phyloP scores from a whole-genome alignment of 2,888 invertebrate species.

The Sussaba pulchella region DNA sequence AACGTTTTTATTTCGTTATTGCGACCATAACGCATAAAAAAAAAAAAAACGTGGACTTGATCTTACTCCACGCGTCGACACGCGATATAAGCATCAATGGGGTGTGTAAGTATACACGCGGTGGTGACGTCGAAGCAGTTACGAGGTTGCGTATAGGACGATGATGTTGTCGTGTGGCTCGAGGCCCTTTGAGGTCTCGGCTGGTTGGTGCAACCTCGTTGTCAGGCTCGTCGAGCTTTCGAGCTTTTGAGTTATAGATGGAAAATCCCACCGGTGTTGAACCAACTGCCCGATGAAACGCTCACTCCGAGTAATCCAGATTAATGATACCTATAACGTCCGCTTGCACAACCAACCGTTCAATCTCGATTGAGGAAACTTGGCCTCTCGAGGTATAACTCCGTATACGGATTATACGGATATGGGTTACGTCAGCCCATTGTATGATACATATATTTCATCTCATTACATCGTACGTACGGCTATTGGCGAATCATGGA shows the following conservation, averaged over 20 bases:
- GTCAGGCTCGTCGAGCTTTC: constrained; percentile 18
- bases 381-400: neutral
- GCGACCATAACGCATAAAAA: neutral
- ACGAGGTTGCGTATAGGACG: neutral
- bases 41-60: too few relatives aligned
- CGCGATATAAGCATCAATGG: constrained; percentile 14
- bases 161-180: constrained; percentile 36
- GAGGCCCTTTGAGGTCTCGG: constrained; percentile 46
- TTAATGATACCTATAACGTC: constrained; percentile 58
- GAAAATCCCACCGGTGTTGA: constrained; percentile 48
- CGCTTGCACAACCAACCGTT: constrained; percentile 33
- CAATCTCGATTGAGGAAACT: constrained; percentile 60
- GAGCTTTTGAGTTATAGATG: constrained; percentile 47
- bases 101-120: neutral
- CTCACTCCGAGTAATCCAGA: constrained; percentile 63
- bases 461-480: constrained; percentile 14
- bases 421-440: constrained; percentile 3
- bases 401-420: constrained; percentile 1
- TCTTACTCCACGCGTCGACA: too few relatives aligned
- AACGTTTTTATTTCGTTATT: neutral
- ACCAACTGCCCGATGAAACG: constrained; percentile 63
- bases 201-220: constrained; percentile 37
- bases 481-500: constrained; percentile 12
- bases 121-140: neutral
- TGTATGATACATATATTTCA: constrained; percentile 13